Conservation (phyloP, 2,888 invertebrate species). For the Phasia obesa region DNA sequence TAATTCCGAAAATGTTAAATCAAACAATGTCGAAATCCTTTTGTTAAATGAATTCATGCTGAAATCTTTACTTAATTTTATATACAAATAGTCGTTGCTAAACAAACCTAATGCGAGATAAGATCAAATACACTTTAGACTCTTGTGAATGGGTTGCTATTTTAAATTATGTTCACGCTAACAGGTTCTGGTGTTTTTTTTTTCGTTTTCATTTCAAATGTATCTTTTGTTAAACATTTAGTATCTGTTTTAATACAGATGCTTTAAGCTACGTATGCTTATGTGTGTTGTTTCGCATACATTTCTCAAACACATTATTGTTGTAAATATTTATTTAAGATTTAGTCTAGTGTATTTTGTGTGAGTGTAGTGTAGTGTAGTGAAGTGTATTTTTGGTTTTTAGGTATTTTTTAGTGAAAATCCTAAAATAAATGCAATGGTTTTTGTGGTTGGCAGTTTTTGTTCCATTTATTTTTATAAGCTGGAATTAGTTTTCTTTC, state of each 20-base stretch:
- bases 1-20: constrained; percentile 75
- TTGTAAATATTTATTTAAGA: constrained; percentile 31
- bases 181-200: not conserved
- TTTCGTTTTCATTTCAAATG: not conserved
- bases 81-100: constrained; percentile 73
- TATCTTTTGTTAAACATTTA: not conserved
- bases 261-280: not conserved
- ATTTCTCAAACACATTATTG: constrained; percentile 23
- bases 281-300: not conserved
- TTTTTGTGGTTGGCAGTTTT: constrained; percentile 35
- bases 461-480: not conserved
- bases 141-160: not conserved
- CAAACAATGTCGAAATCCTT: constrained; percentile 74
- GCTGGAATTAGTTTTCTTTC: constrained; percentile 33
- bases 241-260: not conserved
- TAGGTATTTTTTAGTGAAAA: constrained; percentile 38
- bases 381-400: constrained; percentile 14
- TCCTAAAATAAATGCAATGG: constrained; percentile 47
- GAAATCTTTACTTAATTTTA: constrained; percentile 78
- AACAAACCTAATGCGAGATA: not conserved
- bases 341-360: constrained; percentile 10
- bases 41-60: constrained; percentile 77
- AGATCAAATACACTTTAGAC: constrained; percentile 1
- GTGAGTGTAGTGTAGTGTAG: not conserved
- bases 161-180: not conserved